Evolutionary conservation across 2,113 vertebrate species (phyloP), one percentile per base, ranked within the genome.

Genomic region (Chionomys nivalis): DNA sequence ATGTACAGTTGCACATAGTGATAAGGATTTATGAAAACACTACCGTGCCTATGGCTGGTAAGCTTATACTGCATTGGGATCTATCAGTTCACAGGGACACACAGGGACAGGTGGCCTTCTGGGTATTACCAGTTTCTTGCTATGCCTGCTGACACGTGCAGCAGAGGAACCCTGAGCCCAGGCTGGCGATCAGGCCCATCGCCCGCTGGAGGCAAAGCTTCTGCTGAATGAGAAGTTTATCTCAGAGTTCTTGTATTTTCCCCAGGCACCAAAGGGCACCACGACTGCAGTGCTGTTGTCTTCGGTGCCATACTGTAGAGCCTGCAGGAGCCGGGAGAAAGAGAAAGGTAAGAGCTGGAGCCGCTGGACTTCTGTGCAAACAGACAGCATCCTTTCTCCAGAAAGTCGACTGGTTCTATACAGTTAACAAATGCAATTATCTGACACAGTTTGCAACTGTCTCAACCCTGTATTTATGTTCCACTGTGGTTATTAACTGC

Each of bases 221-320:
- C 99, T 99, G 98, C 99, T 99, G 98, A 99, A 99, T 55, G 99
- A 99, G 98, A 99, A 99, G 97, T 97, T 99, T 36, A 99, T 36
- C 83, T 99, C 99, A 0, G 99, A 98, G 11, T 97, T 99, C 98
- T 99, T 99, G 97, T 99, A 99, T 93, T 99, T 99, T 61, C 99
- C 99, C 99, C 99, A 99, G 0, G 99, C 99, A 55, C 99, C 99
- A 44, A 99, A 99, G 0, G 99, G 99, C 83, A 99, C 99, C 31
- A 99, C 99, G 0, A 99, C 98, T 33, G 99, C 97, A 0, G 99
- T 99, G 98, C 99, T 99, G 98, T 99, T 99, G 98, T 99, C 99
- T 97, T 99, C 99, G 0, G 99, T 98, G 33, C 99, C 99, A 0
- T 99, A 99, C 28, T 99, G 99, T 7, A 99, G 98, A 9, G 99